Conservation (phyloP, 2,888 invertebrate genomes). For the Pandemis heparana region DNA sequence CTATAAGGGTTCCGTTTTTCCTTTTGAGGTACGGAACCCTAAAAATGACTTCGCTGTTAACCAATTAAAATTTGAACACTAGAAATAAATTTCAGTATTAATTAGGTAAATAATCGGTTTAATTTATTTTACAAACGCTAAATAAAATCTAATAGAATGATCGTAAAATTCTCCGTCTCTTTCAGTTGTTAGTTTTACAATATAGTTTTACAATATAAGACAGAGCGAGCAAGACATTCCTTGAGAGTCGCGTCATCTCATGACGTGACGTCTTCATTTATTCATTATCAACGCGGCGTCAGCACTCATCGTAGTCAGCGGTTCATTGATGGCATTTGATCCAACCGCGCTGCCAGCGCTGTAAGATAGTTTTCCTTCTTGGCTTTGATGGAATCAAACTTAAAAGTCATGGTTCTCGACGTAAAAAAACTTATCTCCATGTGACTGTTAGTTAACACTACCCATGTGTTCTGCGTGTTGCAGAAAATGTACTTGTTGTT, state of each 20-base stretch:
- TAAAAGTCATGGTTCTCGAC: neutral
- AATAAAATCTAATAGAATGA: conserved; percentile 18
- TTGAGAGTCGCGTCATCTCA: conserved; percentile 64
- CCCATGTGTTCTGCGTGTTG: too few species aligned
- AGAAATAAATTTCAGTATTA: too few species aligned
- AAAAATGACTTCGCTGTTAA: too few species aligned
- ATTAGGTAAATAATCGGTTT: neutral
- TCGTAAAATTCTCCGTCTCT: conserved; percentile 47
- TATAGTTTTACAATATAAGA: conserved; percentile 47
- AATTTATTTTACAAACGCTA: conserved; percentile 1
- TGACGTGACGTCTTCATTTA: conserved; percentile 64
- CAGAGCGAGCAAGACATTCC: conserved; percentile 66
- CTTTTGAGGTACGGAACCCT: too few species aligned
- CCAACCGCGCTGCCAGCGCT: conserved; percentile 62
- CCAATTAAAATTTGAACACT: too few species aligned
- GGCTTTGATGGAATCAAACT: neutral
- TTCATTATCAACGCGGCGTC: conserved; percentile 63
- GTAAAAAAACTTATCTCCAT: neutral
- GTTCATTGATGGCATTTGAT: conserved; percentile 57
- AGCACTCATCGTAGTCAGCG: conserved; percentile 61
- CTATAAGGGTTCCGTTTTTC: too few species aligned
- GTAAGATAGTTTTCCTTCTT: conserved; percentile 19
- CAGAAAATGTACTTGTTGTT: neutral
- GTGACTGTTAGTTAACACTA: neutral
- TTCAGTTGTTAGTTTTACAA: conserved; percentile 39